Conservation (phyloP, 2,797 vertebrate species). For the Staurois parvus region DNA sequence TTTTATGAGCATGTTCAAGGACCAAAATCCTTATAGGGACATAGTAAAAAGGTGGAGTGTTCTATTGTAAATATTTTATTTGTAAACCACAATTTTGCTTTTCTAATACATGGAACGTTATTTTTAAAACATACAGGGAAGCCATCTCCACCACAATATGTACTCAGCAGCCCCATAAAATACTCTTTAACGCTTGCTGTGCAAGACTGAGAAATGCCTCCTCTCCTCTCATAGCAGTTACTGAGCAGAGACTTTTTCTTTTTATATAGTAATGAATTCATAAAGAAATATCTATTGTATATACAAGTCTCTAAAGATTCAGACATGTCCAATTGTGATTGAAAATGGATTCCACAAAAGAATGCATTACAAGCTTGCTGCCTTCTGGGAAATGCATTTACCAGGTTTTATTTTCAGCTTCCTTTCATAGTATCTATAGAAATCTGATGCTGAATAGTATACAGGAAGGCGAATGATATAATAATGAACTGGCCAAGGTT, state of each 20-base stretch:
- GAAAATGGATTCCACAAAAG: slow-evolving; percentile 27
- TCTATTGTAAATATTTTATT: too few species aligned
- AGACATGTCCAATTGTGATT: background rate
- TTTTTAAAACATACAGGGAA: too few species aligned
- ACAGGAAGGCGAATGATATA: background rate
- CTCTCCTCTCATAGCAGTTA: background rate
- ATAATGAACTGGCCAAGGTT: background rate
- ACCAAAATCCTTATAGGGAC: too few species aligned
- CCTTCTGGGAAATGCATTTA: slow-evolving; percentile 26
- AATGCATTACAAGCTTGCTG: background rate
- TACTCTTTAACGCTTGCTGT: background rate
- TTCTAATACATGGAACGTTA: too few species aligned
- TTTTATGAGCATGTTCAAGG: too few species aligned
- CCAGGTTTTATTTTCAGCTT: slow-evolving; percentile 11
- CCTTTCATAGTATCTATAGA: slow-evolving; percentile 5
- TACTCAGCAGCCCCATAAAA: background rate
- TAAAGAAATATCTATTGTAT: slow-evolving; percentile 2
- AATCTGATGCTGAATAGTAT: slow-evolving; percentile 6
- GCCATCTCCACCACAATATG: background rate
- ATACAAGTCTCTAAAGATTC: slow-evolving; percentile 16
- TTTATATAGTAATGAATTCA: slow-evolving; percentile 1
- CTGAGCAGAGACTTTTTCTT: background rate
- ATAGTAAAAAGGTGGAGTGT: too few species aligned
- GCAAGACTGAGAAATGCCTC: background rate
- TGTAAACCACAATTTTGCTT: too few species aligned